These are phyloP conservation scores for Pemphigus obesinymphae DNA, from an alignment of 1,140 invertebrate genomes.

Conservation along the genomic window DNA sequence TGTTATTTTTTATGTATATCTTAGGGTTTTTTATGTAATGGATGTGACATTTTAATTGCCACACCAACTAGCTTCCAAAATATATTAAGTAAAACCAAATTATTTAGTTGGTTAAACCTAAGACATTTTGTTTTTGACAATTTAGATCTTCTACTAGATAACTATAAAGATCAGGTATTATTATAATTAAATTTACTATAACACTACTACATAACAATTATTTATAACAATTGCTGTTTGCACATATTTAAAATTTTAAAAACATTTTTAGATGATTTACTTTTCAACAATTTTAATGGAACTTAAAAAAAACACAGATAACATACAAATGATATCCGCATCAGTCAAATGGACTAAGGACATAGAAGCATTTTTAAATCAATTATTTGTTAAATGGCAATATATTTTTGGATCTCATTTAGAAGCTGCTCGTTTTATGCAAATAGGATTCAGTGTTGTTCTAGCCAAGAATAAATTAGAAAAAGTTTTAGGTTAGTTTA, in stretches of 20 bases:
- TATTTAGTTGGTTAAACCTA: conserved; percentile 19
- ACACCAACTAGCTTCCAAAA: neutral
- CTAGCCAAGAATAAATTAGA: neutral
- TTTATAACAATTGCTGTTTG: no score
- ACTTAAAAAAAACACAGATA: neutral
- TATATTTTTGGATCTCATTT: conserved; percentile 31
- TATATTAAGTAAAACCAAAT: neutral
- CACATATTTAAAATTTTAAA: neutral
- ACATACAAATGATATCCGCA: neutral
- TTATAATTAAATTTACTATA: no score
- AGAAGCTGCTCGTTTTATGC: conserved; percentile 22
- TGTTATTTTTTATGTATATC: neutral
- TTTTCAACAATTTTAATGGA: neutral
- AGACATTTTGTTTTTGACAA: conserved; percentile 33
- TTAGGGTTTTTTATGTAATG: neutral
- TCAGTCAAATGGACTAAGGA: conserved; percentile 24
- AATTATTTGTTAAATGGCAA: conserved; percentile 9
- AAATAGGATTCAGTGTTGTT: neutral
- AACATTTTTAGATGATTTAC: neutral
- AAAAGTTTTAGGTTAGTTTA: neutral
- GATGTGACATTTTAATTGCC: conserved; percentile 23
- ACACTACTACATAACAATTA: no score
- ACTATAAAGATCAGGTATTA: conserved; percentile 2
- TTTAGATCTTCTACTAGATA: conserved; percentile 8
- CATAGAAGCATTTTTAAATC: neutral